These are phyloP conservation scores for Buteo buteo DNA, from an alignment of 2,113 vertebrate species.

Conservation along the genomic window DNA sequence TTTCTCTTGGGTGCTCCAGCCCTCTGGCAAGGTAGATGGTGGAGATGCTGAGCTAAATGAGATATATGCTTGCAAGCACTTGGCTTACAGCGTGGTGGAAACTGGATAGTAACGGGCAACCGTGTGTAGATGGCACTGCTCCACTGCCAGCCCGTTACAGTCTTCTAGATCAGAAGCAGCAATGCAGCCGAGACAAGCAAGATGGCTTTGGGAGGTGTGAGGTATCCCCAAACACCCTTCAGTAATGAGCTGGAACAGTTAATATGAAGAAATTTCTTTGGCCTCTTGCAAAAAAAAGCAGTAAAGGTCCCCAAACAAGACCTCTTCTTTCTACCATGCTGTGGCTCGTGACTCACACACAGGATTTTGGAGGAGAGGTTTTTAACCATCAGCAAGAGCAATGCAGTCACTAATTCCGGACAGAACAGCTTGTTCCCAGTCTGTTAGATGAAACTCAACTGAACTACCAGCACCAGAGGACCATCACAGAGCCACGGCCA, in stretches of 20 bases:
- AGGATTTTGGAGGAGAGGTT: not conserved
- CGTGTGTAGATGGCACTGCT: constrained; percentile 9
- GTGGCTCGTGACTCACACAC: not conserved
- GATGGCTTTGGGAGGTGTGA: not conserved
- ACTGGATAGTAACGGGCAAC: not conserved
- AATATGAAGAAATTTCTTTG: not conserved
- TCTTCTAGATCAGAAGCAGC: not conserved
- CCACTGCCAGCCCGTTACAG: not conserved
- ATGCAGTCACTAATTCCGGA: not conserved
- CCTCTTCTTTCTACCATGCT: not conserved
- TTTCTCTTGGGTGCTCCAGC: not conserved
- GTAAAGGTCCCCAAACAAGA: not conserved
- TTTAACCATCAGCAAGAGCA: not conserved
- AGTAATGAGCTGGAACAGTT: not conserved
- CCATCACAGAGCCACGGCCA: not conserved
- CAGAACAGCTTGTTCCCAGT: not conserved
- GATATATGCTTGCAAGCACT: not conserved
- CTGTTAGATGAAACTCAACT: not conserved
- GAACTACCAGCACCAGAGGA: not conserved
- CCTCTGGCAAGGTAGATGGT: not conserved
- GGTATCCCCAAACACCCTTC: not conserved
- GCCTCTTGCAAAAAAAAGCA: not conserved
- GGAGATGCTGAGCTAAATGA: not conserved
- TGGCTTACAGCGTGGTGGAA: not conserved
- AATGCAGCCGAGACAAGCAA: not conserved